Evolutionary conservation across 2,888 invertebrate genomes (phyloP).

Genomic region (Diarsia mendica): DNA sequence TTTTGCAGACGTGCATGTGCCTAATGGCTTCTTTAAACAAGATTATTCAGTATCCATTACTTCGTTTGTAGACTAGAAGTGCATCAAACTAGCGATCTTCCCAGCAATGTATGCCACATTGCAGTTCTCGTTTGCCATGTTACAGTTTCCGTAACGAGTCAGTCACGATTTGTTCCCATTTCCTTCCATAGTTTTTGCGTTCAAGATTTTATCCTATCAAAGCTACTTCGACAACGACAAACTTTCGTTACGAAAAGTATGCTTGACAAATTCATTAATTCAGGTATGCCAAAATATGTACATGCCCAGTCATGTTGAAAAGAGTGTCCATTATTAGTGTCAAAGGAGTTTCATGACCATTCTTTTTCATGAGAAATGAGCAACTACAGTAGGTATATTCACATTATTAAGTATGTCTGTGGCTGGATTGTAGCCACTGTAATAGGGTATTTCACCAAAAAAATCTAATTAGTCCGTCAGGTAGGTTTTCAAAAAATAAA

Average conservation of each 20-base stretch:
- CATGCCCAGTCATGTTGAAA: not conserved
- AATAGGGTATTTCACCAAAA: too few relatives aligned
- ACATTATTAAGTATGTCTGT: not conserved
- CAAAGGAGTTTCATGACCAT: not conserved
- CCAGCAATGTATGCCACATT: slow-evolving; percentile 5
- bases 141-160: slow-evolving; percentile 18
- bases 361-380: not conserved
- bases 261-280: not conserved
- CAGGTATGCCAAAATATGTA: not conserved
- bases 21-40: slow-evolving; percentile 24
- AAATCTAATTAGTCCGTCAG: too few relatives aligned
- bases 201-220: not conserved
- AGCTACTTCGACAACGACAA: not conserved
- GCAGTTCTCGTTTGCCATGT: not conserved
- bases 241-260: not conserved
- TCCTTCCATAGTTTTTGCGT: slow-evolving; percentile 1
- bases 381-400: not conserved
- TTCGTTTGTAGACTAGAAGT: not conserved
- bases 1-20: slow-evolving; percentile 10
- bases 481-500: too few relatives aligned
- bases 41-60: slow-evolving; percentile 5
- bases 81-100: not conserved
- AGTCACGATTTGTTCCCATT: slow-evolving; percentile 33
- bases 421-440: not conserved
- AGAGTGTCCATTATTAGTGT: not conserved